Conservation (phyloP, 2,888 invertebrate genomes). For the Cataglyphis cursor region DNA sequence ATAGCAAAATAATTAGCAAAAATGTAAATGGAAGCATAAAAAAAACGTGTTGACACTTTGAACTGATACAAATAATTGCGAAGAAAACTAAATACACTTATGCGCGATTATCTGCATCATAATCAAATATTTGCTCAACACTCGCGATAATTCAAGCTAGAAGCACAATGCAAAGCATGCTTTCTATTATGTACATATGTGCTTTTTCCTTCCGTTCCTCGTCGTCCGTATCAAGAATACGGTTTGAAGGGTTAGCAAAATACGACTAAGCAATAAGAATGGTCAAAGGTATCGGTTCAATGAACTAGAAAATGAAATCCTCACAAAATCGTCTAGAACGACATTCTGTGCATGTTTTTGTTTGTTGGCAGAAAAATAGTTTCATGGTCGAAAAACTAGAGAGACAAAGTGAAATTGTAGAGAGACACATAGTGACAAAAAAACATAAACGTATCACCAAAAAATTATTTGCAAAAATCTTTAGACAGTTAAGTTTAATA, state of each 20-base stretch:
- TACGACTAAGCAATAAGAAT: conserved; percentile 47
- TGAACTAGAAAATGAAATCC: conserved; percentile 63
- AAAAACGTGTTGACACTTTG: neutral
- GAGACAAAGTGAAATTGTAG: conserved; percentile 4
- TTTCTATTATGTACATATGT: conserved; percentile 31
- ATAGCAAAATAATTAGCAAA: conserved; percentile 54
- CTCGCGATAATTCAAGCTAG: conserved; percentile 2
- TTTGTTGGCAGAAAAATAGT: conserved; percentile 29
- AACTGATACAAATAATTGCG: neutral
- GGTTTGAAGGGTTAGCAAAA: conserved; percentile 61
- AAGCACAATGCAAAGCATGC: neutral
- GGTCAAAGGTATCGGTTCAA: conserved; percentile 40
- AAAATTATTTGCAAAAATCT: neutral
- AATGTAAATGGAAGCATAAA: conserved; percentile 35
- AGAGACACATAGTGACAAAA: neutral
- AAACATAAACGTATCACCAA: neutral
- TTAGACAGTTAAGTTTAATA: neutral
- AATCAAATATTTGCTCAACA: neutral
- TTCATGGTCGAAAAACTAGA: conserved; percentile 35
- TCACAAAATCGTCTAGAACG: conserved; percentile 61
- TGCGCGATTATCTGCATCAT: neutral
- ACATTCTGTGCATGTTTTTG: conserved; percentile 64
- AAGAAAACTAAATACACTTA: neutral
- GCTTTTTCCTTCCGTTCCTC: conserved; percentile 60
- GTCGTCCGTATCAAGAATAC: conserved; percentile 68